A percentile compares a stretch with the other conserved stretches of the same genome.
These are phyloP conservation scores for Melikaiella ostensackeni DNA, from an alignment of 2,888 invertebrate genomes.

Conservation along the genomic window DNA sequence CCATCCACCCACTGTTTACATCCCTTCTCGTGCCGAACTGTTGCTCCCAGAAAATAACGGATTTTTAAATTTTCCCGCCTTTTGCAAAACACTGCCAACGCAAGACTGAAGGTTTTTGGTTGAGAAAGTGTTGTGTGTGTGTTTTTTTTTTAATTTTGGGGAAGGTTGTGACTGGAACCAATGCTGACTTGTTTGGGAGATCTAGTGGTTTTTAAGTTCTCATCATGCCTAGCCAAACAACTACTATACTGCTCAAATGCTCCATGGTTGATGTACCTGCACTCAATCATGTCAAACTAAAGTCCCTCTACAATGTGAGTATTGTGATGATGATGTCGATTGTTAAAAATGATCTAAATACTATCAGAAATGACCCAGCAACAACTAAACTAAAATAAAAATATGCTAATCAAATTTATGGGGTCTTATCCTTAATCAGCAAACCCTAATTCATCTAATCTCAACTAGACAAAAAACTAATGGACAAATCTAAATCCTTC, in stretches of 20 bases:
- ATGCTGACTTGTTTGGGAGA: slow-evolving; percentile 13
- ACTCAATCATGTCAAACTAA: slow-evolving; percentile 74
- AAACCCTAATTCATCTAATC: no score
- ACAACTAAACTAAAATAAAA: no score
- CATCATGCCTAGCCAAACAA: slow-evolving; percentile 75
- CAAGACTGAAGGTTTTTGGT: background rate
- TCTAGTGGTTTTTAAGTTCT: slow-evolving; percentile 8
- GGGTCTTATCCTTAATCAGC: no score
- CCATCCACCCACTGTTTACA: slow-evolving; percentile 30
- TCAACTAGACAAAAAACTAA: background rate
- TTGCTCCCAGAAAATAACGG: background rate
- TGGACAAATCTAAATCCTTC: background rate
- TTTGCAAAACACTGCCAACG: slow-evolving; percentile 13
- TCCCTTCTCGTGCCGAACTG: slow-evolving; percentile 1
- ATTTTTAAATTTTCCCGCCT: background rate
- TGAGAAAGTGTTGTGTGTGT: slow-evolving; percentile 18
- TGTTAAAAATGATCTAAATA: background rate
- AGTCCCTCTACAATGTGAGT: slow-evolving; percentile 73
- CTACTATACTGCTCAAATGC: slow-evolving; percentile 74
- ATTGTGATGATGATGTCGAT: slow-evolving; percentile 18
- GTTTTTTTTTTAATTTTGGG: background rate
- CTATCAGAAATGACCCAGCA: background rate
- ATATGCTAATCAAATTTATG: no score
- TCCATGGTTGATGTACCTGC: slow-evolving; percentile 76
- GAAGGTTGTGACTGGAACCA: background rate